These are phyloP conservation scores for Pseudonaja textilis DNA, from an alignment of 2,113 vertebrate species.

Conservation along the genomic window DNA sequence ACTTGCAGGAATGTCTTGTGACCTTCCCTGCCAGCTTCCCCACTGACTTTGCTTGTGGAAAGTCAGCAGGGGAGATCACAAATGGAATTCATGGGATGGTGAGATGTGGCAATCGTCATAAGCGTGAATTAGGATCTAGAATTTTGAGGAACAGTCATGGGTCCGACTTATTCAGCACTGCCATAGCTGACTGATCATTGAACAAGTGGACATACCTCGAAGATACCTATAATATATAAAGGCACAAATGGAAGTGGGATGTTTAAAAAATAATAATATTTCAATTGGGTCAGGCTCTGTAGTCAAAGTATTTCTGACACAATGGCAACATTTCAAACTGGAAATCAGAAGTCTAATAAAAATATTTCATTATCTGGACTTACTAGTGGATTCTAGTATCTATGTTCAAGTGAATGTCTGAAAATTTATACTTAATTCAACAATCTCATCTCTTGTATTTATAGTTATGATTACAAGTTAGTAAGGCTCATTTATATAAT, in stretches of 20 bases:
- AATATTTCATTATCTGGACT: conserved; percentile 50
- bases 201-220: background rate
- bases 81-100: background rate
- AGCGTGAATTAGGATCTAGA: background rate
- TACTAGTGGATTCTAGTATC: conserved; percentile 17
- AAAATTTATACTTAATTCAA: conserved; percentile 20
- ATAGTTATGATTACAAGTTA: conserved; percentile 24
- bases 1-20: background rate
- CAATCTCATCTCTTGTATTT: conserved; percentile 35
- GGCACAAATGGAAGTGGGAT: background rate
- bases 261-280: background rate
- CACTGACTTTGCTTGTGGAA: background rate
- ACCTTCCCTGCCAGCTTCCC: background rate
- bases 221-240: background rate
- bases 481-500: conserved; percentile 8
- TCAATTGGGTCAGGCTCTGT: background rate
- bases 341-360: conserved; percentile 28
- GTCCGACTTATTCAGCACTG: background rate
- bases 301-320: background rate
- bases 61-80: background rate
- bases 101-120: no score
- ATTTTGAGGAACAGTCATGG: background rate
- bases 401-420: background rate
- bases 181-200: background rate
- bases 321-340: background rate